phyloP scores from a whole-genome alignment of 35 echinoderm and acorn worm genomes.

The Nesometra sesokonis region DNA sequence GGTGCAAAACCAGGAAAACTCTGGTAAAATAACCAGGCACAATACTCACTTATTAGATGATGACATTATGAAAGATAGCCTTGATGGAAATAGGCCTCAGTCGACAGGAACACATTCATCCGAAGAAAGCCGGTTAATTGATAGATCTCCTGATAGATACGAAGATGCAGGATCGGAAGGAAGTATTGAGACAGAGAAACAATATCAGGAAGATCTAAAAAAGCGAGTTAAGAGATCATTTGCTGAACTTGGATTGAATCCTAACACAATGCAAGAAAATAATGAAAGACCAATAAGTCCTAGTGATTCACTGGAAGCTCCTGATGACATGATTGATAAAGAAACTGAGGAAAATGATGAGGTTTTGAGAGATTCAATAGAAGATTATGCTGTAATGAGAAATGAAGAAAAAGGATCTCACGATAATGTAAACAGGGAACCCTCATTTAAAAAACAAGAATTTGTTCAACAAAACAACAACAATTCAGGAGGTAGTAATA shows the following conservation, averaged over 20 bases:
- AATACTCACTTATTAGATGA: constrained; percentile 50
- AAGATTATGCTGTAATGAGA: neutral
- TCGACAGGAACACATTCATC: constrained; percentile 41
- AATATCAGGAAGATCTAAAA: constrained; percentile 78
- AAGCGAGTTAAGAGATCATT: constrained; percentile 64
- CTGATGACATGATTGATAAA: constrained; percentile 10
- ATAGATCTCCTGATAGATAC: constrained; percentile 38
- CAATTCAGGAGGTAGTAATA: neutral
- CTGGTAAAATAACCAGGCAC: constrained; percentile 70
- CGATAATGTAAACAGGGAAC: neutral
- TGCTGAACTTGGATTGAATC: constrained; percentile 71
- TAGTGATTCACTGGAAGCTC: constrained; percentile 19
- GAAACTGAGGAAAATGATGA: constrained; percentile 6
- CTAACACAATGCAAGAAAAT: constrained; percentile 51
- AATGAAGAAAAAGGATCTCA: neutral
- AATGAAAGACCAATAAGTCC: constrained; percentile 13
- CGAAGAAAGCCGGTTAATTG: constrained; percentile 50
- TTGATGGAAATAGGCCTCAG: neutral
- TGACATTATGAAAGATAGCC: constrained; percentile 5
- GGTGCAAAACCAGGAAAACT: constrained; percentile 18
- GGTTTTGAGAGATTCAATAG: neutral
- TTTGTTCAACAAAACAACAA: neutral
- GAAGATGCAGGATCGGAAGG: constrained; percentile 32
- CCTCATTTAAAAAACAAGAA: neutral
- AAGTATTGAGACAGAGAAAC: constrained; percentile 48